Evolutionary conservation across 2,113 vertebrate species (phyloP), one percentile per base, ranked within the genome.

Genomic region (Sander vitreus): DNA sequence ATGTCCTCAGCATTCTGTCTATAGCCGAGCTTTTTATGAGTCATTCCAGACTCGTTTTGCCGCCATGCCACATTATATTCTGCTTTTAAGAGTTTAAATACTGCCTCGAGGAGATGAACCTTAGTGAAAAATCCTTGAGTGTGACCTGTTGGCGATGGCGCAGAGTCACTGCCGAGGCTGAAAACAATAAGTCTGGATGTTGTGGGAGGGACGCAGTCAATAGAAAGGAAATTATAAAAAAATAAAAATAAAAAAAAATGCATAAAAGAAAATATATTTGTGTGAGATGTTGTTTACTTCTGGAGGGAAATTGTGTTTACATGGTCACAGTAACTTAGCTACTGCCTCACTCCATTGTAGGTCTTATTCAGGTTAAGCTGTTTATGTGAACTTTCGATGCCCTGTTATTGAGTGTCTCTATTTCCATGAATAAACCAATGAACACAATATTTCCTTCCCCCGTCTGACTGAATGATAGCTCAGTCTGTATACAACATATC

Each of bases 341-440:
- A 27, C 55, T 68, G 58, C n/a, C 23, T 25, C 45, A 30, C 4
- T 77, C 5, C 62, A 60, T 48, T 12, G 54, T 12, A 71, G 63
- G 25, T 60, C 50, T 55, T 36, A 5, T 71, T 53, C 62, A 72
- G 74, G 58, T 79, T 68, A 69, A 87, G 51, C 51, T 72, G 79
- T 85, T 80, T 69, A 58, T 58, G 43, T 79, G 81, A 86, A 84
- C 77, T 69, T 78, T 27, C 48, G 47, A 73, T 47, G 67, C 50
- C 27, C 23, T 66, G 18, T 73, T 60, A 78, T 50, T 39, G 33
- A 78, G 39, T 19, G 19, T 65, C 3, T 59, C 3, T 57, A 18
- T 23, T 54, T 16, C 54, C 54, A 62, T 39, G 14, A 81, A 76
- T 74, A 89, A 78, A 72, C 23, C 5, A 54, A 33, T 36, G 21